Conservation (phyloP, 2,797 vertebrate genomes). For the Streptopelia turtur region DNA sequence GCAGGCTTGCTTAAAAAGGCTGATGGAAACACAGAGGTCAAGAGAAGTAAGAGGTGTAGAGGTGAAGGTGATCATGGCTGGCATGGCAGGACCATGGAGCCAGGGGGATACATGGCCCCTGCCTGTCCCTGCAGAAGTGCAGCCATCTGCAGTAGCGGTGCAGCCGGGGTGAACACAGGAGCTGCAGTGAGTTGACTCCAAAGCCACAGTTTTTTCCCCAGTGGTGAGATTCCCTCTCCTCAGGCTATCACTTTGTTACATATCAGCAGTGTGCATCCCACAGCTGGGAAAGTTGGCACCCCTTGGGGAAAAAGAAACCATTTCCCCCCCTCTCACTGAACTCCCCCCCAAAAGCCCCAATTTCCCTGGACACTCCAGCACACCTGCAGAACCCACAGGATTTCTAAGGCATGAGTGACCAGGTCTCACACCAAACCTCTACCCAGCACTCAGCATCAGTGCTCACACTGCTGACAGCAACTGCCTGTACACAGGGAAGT, state of each 20-base stretch:
- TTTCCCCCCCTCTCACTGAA: fast-evolving
- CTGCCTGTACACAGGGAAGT: neutral
- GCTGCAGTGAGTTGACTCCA: neutral
- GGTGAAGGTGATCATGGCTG: neutral
- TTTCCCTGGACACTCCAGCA: neutral
- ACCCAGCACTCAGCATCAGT: fast-evolving
- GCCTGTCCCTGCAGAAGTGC: neutral
- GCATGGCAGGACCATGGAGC: neutral
- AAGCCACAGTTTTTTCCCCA: neutral
- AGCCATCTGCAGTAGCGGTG: fast-evolving
- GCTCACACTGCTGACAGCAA: neutral
- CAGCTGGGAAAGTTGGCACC: neutral
- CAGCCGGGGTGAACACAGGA: neutral
- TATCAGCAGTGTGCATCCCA: neutral
- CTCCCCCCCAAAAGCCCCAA: neutral
- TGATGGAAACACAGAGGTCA: conserved; percentile 6
- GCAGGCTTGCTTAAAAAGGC: conserved; percentile 1
- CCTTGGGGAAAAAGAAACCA: fast-evolving
- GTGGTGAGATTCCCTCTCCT: neutral
- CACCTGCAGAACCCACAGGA: neutral
- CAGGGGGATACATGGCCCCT: fast-evolving
- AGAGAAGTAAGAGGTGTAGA: neutral
- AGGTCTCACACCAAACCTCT: neutral
- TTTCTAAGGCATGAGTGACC: fast-evolving
- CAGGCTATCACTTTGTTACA: fast-evolving